Percentiles rank a stretch among this genome's conserved stretches.
Conservation (phyloP, 2,888 invertebrate species). For the Ophonus ardosiacus region DNA sequence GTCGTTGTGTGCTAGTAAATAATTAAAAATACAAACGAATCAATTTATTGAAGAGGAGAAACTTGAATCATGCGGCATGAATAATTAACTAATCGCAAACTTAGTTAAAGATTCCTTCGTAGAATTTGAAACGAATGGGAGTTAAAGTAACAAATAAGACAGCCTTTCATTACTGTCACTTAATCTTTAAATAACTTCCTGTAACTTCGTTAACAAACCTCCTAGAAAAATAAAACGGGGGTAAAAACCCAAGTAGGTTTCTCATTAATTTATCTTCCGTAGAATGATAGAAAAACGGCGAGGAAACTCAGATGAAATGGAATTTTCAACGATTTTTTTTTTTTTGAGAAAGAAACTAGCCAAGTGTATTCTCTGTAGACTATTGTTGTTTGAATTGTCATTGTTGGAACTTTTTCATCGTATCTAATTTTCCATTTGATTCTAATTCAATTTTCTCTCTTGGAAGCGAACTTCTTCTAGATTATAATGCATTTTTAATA, state of each 20-base stretch:
- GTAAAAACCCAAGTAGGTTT: background rate
- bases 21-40: conserved; percentile 24
- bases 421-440: background rate
- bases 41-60: conserved; percentile 19
- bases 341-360: background rate
- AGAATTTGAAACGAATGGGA: conserved; percentile 24
- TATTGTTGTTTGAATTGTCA: background rate
- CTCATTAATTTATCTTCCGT: background rate
- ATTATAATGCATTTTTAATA: background rate
- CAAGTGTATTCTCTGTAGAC: background rate
- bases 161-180: conserved; percentile 41
- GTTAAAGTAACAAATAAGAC: conserved; percentile 46
- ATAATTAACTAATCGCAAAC: conserved; percentile 31
- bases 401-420: background rate
- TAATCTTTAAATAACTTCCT: conserved; percentile 35
- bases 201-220: conserved; percentile 23
- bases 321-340: background rate
- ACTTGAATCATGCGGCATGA: background rate
- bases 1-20: background rate
- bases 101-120: conserved; percentile 22
- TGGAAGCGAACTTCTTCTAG: background rate
- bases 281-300: background rate
- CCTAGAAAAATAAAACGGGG: background rate
- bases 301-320: background rate
- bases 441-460: background rate